Percentiles rank a stretch among this genome's conserved stretches.
Evolutionary conservation across 2,888 invertebrate genomes (phyloP).

Genomic region (Mythimna vitellina): DNA sequence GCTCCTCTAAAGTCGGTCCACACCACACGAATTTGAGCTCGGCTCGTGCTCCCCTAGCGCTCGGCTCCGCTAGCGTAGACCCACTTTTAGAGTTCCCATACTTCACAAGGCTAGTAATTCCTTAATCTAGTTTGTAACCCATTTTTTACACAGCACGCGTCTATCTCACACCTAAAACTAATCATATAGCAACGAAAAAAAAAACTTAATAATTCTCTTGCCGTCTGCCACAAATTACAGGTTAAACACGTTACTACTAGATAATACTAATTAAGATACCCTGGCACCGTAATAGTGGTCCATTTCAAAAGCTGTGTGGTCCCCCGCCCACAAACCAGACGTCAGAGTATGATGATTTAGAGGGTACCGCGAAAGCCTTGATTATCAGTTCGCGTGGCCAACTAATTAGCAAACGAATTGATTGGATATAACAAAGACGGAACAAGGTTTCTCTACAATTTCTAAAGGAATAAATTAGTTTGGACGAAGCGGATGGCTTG

Average conservation of each 20-base stretch:
- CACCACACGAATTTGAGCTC: too few species aligned
- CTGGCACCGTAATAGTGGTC: conserved; percentile 33
- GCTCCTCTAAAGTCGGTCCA: too few species aligned
- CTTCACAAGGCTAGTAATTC: conserved; percentile 14
- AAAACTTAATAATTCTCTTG: conserved; percentile 10
- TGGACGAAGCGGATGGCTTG: conserved; percentile 30
- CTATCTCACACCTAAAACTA: conserved; percentile 6
- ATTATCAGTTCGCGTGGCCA: conserved; percentile 64
- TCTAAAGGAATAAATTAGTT: conserved; percentile 57
- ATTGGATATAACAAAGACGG: conserved; percentile 56
- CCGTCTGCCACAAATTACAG: conserved; percentile 36
- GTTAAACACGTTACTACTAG: conserved; percentile 29
- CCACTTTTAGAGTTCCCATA: background rate
- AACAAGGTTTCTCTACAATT: conserved; percentile 56
- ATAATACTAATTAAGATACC: conserved; percentile 51
- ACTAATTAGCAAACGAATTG: conserved; percentile 61
- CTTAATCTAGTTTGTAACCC: background rate
- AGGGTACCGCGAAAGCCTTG: conserved; percentile 54
- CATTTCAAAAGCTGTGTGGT: conserved; percentile 61
- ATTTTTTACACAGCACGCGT: background rate
- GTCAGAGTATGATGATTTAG: conserved; percentile 62
- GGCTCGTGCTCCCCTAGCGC: too few species aligned
- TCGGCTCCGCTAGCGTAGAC: too few species aligned
- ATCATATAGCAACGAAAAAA: background rate
- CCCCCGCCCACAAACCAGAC: conserved; percentile 54